Evolutionary conservation across 2,113 vertebrate genomes (phyloP), one percentile per base, ranked within the genome.

Genomic region (Opisthocomus hoazin): DNA sequence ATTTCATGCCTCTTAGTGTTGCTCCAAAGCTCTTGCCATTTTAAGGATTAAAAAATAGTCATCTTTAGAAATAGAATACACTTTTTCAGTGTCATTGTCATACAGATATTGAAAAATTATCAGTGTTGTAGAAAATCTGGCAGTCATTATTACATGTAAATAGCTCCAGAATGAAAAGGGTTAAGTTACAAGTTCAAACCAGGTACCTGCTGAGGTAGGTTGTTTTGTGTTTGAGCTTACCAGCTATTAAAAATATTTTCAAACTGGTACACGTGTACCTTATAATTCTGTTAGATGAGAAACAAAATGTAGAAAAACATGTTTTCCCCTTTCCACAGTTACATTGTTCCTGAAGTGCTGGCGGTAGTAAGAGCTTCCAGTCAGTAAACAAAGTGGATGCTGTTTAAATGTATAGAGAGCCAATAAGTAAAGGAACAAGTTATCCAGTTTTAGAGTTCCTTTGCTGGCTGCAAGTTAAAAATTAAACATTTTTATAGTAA

Each of bases 221-320:
- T 96, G 87, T 96, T 96, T 96, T 96, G 84, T 84, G 32, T 78
- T 87, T 87, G 86, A 87, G 60, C 60, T 94, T 95, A 93, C 69
- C 53, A 15, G 17, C 87, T 91, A 61, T 87, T 84, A 94, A 96
- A 96, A 96, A 82, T 95, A 91, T 87, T 96, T 91, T 95, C 43
- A 37, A 58, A 93, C 57, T 91, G 77, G 69, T 87, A 20, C 61
- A 9, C 82, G 61, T 75, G 95, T 91, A 89, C 89, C 84, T 85
- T 95, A 32, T 89, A 95, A 78, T 91, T 89, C 89, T 93, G 87
- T 45, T 68, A 56, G 39, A 87, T 94, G 91, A 95, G 81, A 94
- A 96, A 89, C 81, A 95, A 94, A 93, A 82, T 89, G 84, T 82
- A 93, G 94, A 87, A 97, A 96, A 97, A 95, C 96, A 96, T 96